Conservation (phyloP, 2,797 vertebrate species). For the Lithobates pipiens region DNA sequence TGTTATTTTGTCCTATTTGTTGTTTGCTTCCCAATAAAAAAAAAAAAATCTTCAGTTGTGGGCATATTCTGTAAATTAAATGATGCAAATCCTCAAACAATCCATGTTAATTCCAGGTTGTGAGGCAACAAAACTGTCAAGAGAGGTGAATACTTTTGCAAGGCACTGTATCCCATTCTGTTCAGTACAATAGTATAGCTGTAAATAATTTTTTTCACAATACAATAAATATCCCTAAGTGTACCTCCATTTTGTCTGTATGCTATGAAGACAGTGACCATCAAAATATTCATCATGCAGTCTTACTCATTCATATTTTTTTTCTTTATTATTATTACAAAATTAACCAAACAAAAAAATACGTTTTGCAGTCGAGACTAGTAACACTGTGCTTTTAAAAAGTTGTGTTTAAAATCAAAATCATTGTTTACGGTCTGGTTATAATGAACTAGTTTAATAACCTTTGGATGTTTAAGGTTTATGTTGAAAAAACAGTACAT, state of each 20-base stretch:
- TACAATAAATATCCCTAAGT: too few relatives aligned
- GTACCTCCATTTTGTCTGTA: not conserved
- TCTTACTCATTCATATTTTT: not conserved
- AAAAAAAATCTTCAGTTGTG: too few relatives aligned
- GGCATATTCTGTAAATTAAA: too few relatives aligned
- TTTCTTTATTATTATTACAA: conserved; percentile 29
- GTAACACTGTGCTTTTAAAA: not conserved
- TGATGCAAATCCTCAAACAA: too few relatives aligned
- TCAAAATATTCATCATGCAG: not conserved
- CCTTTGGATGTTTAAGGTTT: conserved; percentile 33
- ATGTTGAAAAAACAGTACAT: not conserved
- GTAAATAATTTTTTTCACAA: too few relatives aligned
- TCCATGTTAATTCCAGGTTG: too few relatives aligned
- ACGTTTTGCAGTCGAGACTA: conserved; percentile 1
- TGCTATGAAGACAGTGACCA: not conserved
- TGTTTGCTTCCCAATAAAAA: too few relatives aligned
- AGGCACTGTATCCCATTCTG: too few relatives aligned
- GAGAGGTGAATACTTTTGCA: too few relatives aligned
- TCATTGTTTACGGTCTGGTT: conserved; percentile 20
- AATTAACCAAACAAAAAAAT: conserved; percentile 12
- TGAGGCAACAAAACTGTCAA: too few relatives aligned
- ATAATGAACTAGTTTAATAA: conserved; percentile 56
- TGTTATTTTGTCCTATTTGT: too few relatives aligned
- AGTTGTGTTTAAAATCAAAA: not conserved
- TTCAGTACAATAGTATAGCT: too few relatives aligned